These are phyloP conservation scores for Tretioscincus oriximinensis DNA, from an alignment of 2,113 vertebrate species.

Conservation along the genomic window DNA sequence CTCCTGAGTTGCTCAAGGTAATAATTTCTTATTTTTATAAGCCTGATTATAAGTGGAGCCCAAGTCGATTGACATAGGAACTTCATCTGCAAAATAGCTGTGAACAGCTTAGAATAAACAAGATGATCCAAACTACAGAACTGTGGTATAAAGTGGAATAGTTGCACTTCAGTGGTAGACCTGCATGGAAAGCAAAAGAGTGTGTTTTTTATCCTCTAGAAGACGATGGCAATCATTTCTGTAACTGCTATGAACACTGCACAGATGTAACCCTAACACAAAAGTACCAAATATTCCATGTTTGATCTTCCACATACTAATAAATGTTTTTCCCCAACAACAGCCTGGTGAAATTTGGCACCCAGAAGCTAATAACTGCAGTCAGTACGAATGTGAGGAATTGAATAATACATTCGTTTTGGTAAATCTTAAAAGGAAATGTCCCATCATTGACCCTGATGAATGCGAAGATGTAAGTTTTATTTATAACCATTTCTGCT, in stretches of 20 bases:
- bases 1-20: constrained; percentile 59
- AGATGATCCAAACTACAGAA: background rate
- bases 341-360: constrained; percentile 75
- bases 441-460: constrained; percentile 63
- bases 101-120: background rate
- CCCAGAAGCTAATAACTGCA: constrained; percentile 72
- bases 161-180: too few species aligned
- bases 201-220: too few species aligned
- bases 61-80: background rate
- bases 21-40: constrained; percentile 35
- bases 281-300: background rate
- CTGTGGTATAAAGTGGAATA: background rate
- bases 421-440: constrained; percentile 60
- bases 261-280: too few species aligned
- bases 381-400: constrained; percentile 75
- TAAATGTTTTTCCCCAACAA: background rate
- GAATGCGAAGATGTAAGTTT: constrained; percentile 80
- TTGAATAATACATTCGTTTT: constrained; percentile 54
- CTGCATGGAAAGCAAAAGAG: too few species aligned
- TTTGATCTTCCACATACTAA: background rate
- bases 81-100: background rate
- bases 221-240: too few species aligned
- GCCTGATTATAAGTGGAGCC: background rate
- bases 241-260: too few species aligned
- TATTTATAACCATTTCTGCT: background rate